Percentiles rank a stretch among this genome's conserved stretches.
Conservation (phyloP, 1,140 invertebrate genomes). For the Muscidifurax raptorellus region DNA sequence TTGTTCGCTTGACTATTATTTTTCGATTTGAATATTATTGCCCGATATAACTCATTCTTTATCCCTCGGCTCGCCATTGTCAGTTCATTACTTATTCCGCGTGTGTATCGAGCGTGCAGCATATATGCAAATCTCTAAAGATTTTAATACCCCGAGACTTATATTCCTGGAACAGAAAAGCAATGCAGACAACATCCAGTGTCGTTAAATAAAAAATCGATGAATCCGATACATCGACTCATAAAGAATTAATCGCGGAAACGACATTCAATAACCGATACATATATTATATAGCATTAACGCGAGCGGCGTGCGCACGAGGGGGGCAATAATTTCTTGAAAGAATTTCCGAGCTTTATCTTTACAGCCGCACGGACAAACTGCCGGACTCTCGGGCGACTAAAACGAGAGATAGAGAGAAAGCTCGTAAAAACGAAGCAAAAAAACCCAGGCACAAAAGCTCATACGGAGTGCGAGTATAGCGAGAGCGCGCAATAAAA, state of each 20-base stretch:
- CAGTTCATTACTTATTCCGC: slow-evolving; percentile 8
- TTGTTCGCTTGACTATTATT: background rate
- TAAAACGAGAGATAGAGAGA: background rate
- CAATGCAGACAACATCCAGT: background rate
- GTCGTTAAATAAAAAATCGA: background rate
- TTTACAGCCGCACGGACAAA: slow-evolving; percentile 15
- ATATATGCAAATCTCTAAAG: slow-evolving; percentile 26
- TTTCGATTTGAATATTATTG: background rate
- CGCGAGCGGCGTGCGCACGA: background rate
- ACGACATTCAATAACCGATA: slow-evolving; percentile 48
- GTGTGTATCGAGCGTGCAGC: too few species aligned
- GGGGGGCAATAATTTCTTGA: slow-evolving; percentile 35
- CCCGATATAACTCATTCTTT: background rate
- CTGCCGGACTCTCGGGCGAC: background rate
- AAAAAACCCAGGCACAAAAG: background rate
- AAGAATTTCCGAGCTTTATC: slow-evolving; percentile 30
- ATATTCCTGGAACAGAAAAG: background rate
- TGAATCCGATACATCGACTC: background rate
- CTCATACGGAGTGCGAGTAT: background rate
- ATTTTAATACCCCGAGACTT: slow-evolving; percentile 16
- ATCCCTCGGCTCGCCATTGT: background rate
- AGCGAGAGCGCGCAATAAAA: slow-evolving; percentile 14
- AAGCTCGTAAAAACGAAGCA: slow-evolving; percentile 7
- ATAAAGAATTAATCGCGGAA: slow-evolving; percentile 24
- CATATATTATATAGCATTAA: slow-evolving; percentile 47